Evolutionary conservation across 2,113 vertebrate species (phyloP), one percentile per base, ranked within the genome.

Genomic region (Hirundichthys speculiger): DNA sequence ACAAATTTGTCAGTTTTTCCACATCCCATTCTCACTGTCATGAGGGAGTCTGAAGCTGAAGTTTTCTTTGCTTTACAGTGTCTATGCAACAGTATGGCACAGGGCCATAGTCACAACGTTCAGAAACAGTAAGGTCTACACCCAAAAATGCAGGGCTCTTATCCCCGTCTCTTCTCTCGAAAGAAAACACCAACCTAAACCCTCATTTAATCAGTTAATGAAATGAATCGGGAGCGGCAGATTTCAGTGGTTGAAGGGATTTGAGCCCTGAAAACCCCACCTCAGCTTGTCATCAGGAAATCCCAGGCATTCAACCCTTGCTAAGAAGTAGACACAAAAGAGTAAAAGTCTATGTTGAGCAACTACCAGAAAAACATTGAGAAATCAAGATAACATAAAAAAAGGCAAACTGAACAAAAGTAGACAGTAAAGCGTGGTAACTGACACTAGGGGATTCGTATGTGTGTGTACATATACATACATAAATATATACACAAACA

Each of bases 391-490:
- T 18, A 18, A 72, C 75, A 81, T 13, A 3, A 42, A 57, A 2
- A 18, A 25, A 54, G 64, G 52, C 24, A 13, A 1, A 16, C 68
- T 41, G 72, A 63, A 70, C 66, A 61, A 75, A 54, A 69, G 74
- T 79, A 73, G 76, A 66, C 76, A 61, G 84, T 84, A 75, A 79
- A 64, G 61, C 68, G 64, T 24, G 58, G 80, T 62, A 63, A 71
- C 52, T 75, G 75, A 62, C 73, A 77, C 70, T 40, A 55, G 42
- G 75, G 70, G 59, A 61, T 71, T 56, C n/a, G n/a, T n/a, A n/a
- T n/a, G n/a, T n/a, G n/a, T n/a, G n/a, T n/a, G n/a, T n/a, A n/a
- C n/a, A n/a, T n/a, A n/a, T n/a, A n/a, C n/a, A n/a, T n/a, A n/a
- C n/a, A n/a, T n/a, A n/a, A n/a, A n/a, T n/a, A n/a, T n/a, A n/a